A percentile compares a stretch with the other conserved stretches of the same genome.
Evolutionary conservation across 2,797 vertebrate genomes (phyloP).

Genomic region (Pseudochirops corinnae): DNA sequence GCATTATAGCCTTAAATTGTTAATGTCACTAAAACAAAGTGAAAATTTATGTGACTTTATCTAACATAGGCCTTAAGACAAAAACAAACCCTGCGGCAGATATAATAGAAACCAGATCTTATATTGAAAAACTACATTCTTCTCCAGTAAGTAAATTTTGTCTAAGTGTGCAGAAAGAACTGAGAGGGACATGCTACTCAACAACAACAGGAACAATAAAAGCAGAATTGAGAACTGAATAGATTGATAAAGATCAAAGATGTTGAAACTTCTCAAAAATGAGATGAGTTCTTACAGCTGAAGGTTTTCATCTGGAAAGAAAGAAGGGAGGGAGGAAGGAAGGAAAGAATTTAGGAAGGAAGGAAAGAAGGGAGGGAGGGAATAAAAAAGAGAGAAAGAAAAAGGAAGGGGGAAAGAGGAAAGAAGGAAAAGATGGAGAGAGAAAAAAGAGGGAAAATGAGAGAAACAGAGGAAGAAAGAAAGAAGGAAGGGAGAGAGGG

Average conservation of each 20-base stretch:
- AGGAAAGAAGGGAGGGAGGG: neutral
- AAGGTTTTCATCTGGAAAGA: too few species aligned
- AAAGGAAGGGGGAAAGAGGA: too few species aligned
- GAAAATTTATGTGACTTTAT: neutral
- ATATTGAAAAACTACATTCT: neutral
- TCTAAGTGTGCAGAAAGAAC: neutral
- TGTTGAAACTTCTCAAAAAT: neutral
- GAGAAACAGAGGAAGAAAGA: too few species aligned
- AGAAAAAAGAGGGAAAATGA: rapidly evolving
- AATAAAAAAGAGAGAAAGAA: too few species aligned
- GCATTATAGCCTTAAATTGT: neutral
- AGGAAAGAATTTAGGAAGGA: too few species aligned
- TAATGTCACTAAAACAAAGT: neutral
- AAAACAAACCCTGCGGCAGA: neutral
- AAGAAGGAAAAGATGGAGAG: rapidly evolving
- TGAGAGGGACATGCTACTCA: neutral
- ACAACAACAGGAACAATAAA: neutral
- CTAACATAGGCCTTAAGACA: neutral
- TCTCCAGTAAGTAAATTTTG: neutral
- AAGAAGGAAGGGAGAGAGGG: too few species aligned
- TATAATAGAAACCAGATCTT: neutral
- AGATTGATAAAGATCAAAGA: neutral
- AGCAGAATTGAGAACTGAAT: neutral
- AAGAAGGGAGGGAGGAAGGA: too few species aligned
- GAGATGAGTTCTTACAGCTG: neutral